Percentiles rank a stretch among this genome's conserved stretches.
phyloP scores from a whole-genome alignment of 2,113 vertebrate genomes.

The Solenodon paradoxus region DNA sequence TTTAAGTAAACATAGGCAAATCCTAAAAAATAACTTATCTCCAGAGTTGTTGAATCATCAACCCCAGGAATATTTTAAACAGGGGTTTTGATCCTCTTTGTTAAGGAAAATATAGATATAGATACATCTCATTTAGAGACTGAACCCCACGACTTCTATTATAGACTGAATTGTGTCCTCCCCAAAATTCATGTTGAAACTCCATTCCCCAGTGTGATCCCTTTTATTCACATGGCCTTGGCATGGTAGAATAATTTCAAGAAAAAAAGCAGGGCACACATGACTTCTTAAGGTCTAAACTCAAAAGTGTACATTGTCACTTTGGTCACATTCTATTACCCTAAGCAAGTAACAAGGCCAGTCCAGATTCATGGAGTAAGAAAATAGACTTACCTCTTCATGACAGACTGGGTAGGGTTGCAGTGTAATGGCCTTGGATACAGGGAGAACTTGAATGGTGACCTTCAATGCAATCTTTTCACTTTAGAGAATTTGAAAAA shows the following conservation, averaged over 20 bases:
- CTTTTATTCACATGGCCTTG: not conserved
- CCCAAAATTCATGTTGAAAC: not conserved
- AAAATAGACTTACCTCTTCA: not conserved
- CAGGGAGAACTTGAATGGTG: not conserved
- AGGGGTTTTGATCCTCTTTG: not conserved
- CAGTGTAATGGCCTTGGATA: not conserved
- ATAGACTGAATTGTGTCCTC: not conserved
- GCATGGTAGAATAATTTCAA: not conserved
- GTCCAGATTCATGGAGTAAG: not conserved
- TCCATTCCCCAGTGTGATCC: not conserved
- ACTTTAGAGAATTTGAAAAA: not conserved
- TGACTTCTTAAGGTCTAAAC: not conserved
- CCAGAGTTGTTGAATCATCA: not conserved
- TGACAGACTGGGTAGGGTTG: not conserved
- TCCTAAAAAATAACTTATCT: not conserved
- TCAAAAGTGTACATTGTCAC: not conserved
- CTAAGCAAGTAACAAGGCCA: not conserved
- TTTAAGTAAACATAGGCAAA: not conserved
- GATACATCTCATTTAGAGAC: not conserved
- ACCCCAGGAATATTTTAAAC: not conserved
- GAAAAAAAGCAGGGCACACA: not conserved
- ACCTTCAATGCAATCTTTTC: not conserved
- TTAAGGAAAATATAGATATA: constrained; percentile 8
- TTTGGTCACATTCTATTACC: not conserved
- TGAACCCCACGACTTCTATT: not conserved